Percentiles rank a stretch among this genome's conserved stretches.
These are phyloP conservation scores for Zele albiditarsus DNA, from an alignment of 2,888 invertebrate species.

Conservation along the genomic window DNA sequence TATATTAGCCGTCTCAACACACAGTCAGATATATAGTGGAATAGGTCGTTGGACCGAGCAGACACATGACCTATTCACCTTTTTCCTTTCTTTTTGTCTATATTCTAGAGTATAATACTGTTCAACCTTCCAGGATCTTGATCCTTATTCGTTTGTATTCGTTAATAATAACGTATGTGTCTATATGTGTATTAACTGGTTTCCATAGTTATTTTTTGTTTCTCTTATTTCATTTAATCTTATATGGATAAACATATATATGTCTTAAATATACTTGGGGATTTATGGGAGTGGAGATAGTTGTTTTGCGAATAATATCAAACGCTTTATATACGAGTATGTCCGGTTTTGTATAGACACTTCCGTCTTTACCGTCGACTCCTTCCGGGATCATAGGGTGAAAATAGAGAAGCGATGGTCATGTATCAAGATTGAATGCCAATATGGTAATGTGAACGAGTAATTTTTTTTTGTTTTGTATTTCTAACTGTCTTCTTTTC, in stretches of 20 bases:
- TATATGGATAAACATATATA: constrained; percentile 7
- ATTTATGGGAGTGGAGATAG: neutral
- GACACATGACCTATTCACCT: constrained; percentile 19
- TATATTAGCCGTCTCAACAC: constrained; percentile 3
- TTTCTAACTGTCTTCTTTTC: too few relatives aligned
- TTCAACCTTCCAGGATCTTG: constrained; percentile 30
- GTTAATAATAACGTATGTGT: neutral
- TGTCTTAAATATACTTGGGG: neutral
- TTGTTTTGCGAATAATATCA: constrained; percentile 8
- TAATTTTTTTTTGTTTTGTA: neutral
- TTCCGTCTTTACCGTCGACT: constrained; percentile 7
- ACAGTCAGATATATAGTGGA: constrained; percentile 15
- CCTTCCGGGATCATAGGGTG: constrained; percentile 5
- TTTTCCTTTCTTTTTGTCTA: constrained; percentile 15
- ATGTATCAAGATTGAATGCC: neutral
- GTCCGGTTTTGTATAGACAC: constrained; percentile 14
- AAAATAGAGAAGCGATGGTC: neutral
- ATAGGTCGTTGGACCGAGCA: constrained; percentile 33
- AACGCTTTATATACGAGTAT: constrained; percentile 5
- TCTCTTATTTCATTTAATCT: neutral
- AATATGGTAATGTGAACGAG: neutral
- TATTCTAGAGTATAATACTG: neutral
- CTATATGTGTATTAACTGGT: constrained; percentile 5
- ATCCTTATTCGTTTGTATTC: constrained; percentile 26
- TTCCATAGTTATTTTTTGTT: neutral